Percentiles rank a stretch among this genome's conserved stretches.
These are phyloP conservation scores for Calycopis cecrops DNA, from an alignment of 1,140 invertebrate species.

Conservation along the genomic window DNA sequence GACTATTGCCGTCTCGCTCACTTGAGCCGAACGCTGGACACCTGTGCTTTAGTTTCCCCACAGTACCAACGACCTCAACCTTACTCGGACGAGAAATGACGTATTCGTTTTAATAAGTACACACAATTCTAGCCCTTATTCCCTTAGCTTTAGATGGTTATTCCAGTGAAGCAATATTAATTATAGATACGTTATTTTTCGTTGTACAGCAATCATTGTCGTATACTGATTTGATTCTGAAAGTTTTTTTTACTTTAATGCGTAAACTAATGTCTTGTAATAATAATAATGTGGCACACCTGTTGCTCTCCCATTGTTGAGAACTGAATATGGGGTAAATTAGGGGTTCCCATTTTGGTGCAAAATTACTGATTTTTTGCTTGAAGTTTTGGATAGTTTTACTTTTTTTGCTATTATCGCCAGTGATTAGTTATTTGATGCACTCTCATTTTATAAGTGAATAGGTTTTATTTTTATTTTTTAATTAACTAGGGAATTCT, in stretches of 20 bases:
- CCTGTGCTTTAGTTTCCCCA: conserved; percentile 74
- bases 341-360: conserved; percentile 33
- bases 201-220: conserved; percentile 69
- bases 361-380: conserved; percentile 38
- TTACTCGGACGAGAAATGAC: conserved; percentile 35
- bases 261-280: conserved; percentile 67
- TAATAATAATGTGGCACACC: conserved; percentile 70
- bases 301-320: conserved; percentile 62
- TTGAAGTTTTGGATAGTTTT: conserved; percentile 9
- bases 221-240: conserved; percentile 72
- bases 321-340: conserved; percentile 47
- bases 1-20: conserved; percentile 41
- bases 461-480: too few species aligned
- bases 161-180: conserved; percentile 29
- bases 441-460: too few species aligned
- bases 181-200: conserved; percentile 61
- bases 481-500: too few species aligned
- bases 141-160: conserved; percentile 18
- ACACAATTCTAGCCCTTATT: conserved; percentile 31
- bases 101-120: conserved; percentile 27
- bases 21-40: conserved; percentile 67
- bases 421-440: not conserved
- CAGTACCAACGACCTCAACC: conserved; percentile 71
- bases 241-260: conserved; percentile 59
- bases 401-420: conserved; percentile 13